Base-by-base conservation (phyloP, 2,797 vertebrate genomes). In the Meda fulgida region DNA sequence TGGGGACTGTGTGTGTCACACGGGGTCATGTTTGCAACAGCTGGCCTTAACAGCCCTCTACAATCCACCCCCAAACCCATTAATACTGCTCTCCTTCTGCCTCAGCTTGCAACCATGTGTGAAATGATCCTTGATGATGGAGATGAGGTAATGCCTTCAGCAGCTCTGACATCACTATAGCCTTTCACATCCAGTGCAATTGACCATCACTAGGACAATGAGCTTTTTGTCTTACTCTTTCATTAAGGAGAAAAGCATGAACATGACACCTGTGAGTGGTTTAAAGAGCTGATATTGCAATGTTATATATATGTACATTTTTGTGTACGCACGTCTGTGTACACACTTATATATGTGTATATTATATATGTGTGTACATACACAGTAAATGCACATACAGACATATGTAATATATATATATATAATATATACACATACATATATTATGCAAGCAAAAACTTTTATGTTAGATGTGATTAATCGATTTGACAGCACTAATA, bases 131-230 rank as follows among this genome's bases (percentile, higher is more conserved):
- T 72, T 84, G 65, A 81, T 91, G 85, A 89, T 86, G 73, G 38
- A 71, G 91, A 93, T 94, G 93, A 94, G 90, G 92, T 93, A 91
- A 94, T 93, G 90, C 86, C 75, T 80, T 70, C n/a, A 90, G 67
- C 83, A 86, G 84, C 76, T 90, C 84, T 88, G 86, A 88, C 90
- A 80, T 85, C 84, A 85, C 84, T 87, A 77, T 72, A 80, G 84
- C 83, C 84, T 75, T 80, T 83, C 40, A 69, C 79, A 79, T 67
- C 88, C 72, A 58, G 60, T 78, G 84, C 75, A 73, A 75, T 26
- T 87, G 85, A 90, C 89, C 78, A 38, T 66, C 73, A 34, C 84
- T 70, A 16, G 23, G 65, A 85, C 83, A 81, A 19, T 85, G 31
- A 36, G 29, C 76, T 53, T 76, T 77, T 82, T 60, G 85, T 81